Percentiles rank a stretch among this genome's conserved stretches.
Conservation (phyloP, 1,140 invertebrate genomes). For the Drosophila baimaii region DNA sequence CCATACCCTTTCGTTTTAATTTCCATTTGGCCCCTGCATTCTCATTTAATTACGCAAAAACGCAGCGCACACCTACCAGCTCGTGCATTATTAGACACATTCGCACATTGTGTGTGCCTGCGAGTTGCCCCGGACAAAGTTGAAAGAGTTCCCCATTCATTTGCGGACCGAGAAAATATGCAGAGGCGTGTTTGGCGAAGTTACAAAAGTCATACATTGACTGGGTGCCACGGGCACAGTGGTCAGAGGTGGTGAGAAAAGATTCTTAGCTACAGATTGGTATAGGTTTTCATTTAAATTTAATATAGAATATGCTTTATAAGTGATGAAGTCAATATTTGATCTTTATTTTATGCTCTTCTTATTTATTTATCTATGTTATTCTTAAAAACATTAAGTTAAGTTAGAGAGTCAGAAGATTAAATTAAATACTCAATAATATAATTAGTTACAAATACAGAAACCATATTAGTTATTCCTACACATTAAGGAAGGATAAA, state of each 20-base stretch:
- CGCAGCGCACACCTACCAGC: constrained; percentile 47
- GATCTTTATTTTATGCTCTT: too few species aligned
- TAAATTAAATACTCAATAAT: too few species aligned
- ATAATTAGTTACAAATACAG: too few species aligned
- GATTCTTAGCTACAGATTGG: accelerated
- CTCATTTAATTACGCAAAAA: constrained; percentile 77
- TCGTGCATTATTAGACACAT: constrained; percentile 72
- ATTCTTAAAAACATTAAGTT: not conserved
- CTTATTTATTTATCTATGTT: too few species aligned
- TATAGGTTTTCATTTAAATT: too few species aligned
- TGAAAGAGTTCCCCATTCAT: constrained; percentile 59
- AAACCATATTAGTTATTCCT: too few species aligned
- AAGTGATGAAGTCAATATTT: too few species aligned
- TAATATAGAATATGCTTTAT: too few species aligned
- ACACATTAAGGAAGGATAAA: too few species aligned
- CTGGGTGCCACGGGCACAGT: constrained; percentile 17
- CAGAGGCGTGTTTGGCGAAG: constrained; percentile 40
- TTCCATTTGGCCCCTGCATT: constrained; percentile 67
- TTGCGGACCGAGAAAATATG: constrained; percentile 47
- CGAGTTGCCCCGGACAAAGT: constrained; percentile 50
- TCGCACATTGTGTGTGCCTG: constrained; percentile 36
- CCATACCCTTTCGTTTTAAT: constrained; percentile 18
- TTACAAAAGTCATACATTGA: constrained; percentile 62
- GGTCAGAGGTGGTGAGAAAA: not conserved
- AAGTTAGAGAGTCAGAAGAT: too few species aligned